These are phyloP conservation scores for Trochalopteron elliotii DNA, from an alignment of 2,113 vertebrate genomes.

Conservation along the genomic window DNA sequence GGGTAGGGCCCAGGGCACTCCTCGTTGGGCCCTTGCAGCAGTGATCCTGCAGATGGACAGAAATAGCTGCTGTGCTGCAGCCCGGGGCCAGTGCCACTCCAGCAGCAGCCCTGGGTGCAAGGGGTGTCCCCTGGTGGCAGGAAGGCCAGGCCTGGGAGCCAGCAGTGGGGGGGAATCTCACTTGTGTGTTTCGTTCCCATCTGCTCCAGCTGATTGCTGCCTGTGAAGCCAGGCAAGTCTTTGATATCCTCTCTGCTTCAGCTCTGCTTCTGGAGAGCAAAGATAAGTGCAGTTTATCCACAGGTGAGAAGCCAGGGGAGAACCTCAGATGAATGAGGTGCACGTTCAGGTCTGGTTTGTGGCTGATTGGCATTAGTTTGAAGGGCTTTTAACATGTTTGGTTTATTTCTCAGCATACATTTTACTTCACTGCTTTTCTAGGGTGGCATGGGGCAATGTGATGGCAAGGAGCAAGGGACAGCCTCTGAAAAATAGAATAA, in stretches of 20 bases:
- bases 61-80: neutral
- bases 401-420: neutral
- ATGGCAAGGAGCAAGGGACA: neutral
- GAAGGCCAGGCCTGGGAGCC: fast-evolving
- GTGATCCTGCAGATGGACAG: neutral
- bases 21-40: fast-evolving
- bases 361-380: neutral
- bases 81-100: fast-evolving
- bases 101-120: neutral
- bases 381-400: neutral
- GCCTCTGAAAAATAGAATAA: neutral
- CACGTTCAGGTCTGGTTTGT: neutral
- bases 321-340: neutral
- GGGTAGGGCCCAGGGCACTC: neutral
- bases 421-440: neutral
- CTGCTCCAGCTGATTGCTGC: neutral
- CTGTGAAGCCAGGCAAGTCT: neutral
- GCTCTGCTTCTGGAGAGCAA: neutral
- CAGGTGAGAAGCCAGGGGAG: neutral
- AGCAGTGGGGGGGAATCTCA: fast-evolving
- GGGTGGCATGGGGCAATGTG: neutral
- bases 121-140: neutral
- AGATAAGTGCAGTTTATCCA: neutral
- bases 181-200: neutral
- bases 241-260: neutral